Percentiles rank a stretch among this genome's conserved stretches.
Conservation (phyloP, 1,140 invertebrate genomes). For the Platorchestia sp. region DNA sequence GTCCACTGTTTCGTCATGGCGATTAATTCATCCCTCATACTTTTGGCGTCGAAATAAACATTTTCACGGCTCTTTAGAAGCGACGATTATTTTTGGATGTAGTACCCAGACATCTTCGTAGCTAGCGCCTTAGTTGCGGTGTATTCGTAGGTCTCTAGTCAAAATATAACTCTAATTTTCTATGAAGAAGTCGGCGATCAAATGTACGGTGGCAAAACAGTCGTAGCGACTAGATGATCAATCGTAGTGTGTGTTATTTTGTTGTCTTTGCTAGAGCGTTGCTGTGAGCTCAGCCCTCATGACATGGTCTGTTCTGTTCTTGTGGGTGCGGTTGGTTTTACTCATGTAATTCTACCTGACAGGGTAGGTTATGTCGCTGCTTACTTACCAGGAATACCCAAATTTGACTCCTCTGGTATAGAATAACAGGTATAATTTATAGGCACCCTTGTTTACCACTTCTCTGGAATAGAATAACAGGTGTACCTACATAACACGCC, state of each 20-base stretch:
- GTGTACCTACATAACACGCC: too few species aligned
- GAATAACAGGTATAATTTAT: too few species aligned
- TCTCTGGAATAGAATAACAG: too few species aligned
- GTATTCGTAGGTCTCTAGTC: slow-evolving; percentile 36
- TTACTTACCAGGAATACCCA: too few species aligned
- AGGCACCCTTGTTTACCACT: too few species aligned
- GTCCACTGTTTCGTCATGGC: not conserved
- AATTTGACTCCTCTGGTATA: too few species aligned
- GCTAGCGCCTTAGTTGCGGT: slow-evolving; percentile 1
- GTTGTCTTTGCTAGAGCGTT: not conserved
- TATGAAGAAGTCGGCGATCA: slow-evolving; percentile 29
- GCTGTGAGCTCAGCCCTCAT: not conserved
- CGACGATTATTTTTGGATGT: slow-evolving; percentile 19
- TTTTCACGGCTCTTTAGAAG: not conserved
- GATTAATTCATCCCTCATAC: not conserved
- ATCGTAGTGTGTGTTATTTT: slow-evolving; percentile 16
- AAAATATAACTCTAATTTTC: slow-evolving; percentile 45
- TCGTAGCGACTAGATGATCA: not conserved
- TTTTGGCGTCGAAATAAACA: not conserved
- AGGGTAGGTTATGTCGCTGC: too few species aligned
- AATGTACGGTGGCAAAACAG: not conserved
- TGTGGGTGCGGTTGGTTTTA: too few species aligned
- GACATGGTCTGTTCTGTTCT: too few species aligned
- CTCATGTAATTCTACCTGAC: too few species aligned
- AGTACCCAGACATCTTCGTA: not conserved